phyloP scores from a whole-genome alignment of 2,113 vertebrate genomes.

The Merops nubicus region DNA sequence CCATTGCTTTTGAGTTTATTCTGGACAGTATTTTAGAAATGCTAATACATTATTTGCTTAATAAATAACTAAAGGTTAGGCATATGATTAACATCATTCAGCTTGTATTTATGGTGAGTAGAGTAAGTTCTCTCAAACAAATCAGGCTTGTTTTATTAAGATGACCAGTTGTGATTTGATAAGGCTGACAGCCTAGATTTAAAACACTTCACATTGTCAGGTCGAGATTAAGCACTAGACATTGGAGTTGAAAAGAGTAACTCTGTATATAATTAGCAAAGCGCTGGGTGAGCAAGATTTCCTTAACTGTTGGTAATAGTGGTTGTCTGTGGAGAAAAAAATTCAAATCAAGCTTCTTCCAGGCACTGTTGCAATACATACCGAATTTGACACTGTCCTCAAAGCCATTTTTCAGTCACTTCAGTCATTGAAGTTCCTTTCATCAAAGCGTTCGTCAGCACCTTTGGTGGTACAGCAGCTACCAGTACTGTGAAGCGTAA shows the following conservation, averaged over 20 bases:
- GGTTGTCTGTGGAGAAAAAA: not conserved
- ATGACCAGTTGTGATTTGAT: not conserved
- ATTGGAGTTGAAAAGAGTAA: not conserved
- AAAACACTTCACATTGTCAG: not conserved
- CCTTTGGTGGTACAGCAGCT: not conserved
- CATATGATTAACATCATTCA: not conserved
- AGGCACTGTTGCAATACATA: not conserved
- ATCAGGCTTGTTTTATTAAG: not conserved
- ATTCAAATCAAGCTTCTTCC: not conserved
- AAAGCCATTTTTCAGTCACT: not conserved
- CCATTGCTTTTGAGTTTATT: not conserved
- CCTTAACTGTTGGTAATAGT: not conserved
- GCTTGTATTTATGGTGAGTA: not conserved
- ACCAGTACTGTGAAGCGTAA: not conserved
- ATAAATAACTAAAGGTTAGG: not conserved
- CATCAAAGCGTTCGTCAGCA: not conserved
- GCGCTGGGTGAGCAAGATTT: rapidly evolving
- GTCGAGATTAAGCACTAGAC: not conserved
- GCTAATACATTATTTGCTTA: not conserved
- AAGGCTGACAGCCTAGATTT: not conserved
- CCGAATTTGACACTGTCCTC: not conserved
- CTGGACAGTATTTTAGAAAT: not conserved
- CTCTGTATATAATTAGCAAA: not conserved
- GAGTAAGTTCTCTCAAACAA: not conserved
- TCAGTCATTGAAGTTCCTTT: not conserved